These are phyloP conservation scores for Drosophila ironensis DNA, from an alignment of 1,140 invertebrate species.

Conservation along the genomic window DNA sequence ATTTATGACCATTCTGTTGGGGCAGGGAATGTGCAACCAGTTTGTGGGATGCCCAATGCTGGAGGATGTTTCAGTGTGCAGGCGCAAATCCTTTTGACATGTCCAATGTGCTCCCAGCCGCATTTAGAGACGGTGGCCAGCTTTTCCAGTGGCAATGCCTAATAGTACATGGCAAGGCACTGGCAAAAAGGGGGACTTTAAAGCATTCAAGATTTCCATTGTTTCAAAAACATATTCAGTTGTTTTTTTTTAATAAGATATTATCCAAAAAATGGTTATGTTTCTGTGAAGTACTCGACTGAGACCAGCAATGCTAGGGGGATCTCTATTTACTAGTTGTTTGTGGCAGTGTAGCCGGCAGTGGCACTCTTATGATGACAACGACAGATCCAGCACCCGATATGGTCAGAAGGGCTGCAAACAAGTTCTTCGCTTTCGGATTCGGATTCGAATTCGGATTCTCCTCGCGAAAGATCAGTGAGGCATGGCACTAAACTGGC, in stretches of 20 bases:
- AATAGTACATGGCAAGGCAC: slow-evolving; percentile 36
- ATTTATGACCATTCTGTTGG: slow-evolving; percentile 41
- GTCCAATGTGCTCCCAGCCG: slow-evolving; percentile 28
- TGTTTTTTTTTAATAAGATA: no score
- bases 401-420: slow-evolving; percentile 59
- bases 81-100: slow-evolving; percentile 63
- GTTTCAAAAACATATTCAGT: no score
- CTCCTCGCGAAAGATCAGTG: slow-evolving; percentile 31
- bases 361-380: slow-evolving; percentile 46
- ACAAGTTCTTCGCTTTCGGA: slow-evolving; percentile 14
- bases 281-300: no score
- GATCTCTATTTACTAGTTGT: no score
- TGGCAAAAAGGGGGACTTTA: background rate
- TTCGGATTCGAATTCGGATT: slow-evolving; percentile 6
- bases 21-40: slow-evolving; percentile 41
- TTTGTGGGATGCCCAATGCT: slow-evolving; percentile 32
- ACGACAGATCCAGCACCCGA: slow-evolving; percentile 61
- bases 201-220: no score
- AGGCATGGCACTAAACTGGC: slow-evolving; percentile 23
- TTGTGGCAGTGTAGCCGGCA: slow-evolving; percentile 6
- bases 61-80: slow-evolving; percentile 9
- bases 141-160: slow-evolving; percentile 19
- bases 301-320: no score
- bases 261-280: no score
- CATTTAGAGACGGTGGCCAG: slow-evolving; percentile 9